Base-by-base conservation (phyloP, 2,797 vertebrate genomes). In the Myotis vivesi region DNA sequence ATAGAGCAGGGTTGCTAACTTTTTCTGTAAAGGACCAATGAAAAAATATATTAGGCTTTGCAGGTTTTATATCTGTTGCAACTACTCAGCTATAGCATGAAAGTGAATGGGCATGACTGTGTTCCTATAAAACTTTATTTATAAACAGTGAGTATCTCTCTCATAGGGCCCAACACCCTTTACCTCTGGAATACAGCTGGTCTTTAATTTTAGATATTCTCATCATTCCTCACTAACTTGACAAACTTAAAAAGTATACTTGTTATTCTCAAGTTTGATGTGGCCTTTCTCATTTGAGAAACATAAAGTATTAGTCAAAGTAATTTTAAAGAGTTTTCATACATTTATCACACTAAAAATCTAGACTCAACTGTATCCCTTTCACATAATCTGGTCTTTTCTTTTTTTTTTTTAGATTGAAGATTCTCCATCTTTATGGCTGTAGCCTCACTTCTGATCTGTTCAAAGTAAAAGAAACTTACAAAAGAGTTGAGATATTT, bases 341-440 rank as follows among this genome's bases (percentile, higher is more conserved):
- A 6, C 1, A 25, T 79, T 94, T 80, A 49, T 69, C 44, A 51
- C 49, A n/a, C 53, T 84, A 92, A 38, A 38, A 79, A 62, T 84
- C 83, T 75, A 44, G 5, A 41, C 38, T 91, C 36, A 44, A 46
- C 12, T 44, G 8, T 62, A 25, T 11, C 15, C 23, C 30, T 11
- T 87, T 41, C 80, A 86, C 17, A 89, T 80, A 44, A 23, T 57
- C 11, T 83, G 94, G 90, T 68, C 6, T 94, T 73, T 86, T 55
- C 25, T 38, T 71, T 71, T 38, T 22, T 73, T 49, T 46, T 95
- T 96, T 72, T 77, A 97, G 95, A 76, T 53, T 97, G 55, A 98
- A 97, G 75, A 92, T 95, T 30, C 69, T 98, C 92, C 96, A 97
- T 92, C 89, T 97, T 3, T 98, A 95, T 62, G 91, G 83, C 46